Evolutionary conservation across 2,888 invertebrate species (phyloP), one percentile per base, ranked within the genome.

Genomic region (Strigamia maritima): DNA sequence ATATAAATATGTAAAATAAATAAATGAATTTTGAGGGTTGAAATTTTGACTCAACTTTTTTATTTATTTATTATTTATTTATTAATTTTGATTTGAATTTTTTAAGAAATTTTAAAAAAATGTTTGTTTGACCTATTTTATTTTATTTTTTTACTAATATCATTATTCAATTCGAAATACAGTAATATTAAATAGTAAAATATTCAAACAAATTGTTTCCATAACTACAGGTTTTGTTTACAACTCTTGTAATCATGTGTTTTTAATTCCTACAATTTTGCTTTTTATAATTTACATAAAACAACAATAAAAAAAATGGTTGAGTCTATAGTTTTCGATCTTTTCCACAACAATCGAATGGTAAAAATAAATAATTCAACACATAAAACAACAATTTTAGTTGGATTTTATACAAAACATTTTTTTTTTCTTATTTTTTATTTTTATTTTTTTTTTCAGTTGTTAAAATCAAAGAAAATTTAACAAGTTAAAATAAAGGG

Each of bases 251-350:
- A 70, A 70, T 70, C 70, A 54, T 54, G 70, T 16, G 70, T 70
- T 70, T 70, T 70, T 70, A 70, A 70, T 70, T 70, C 28, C 70
- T 12, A 70, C 70, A 70, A 28, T 24, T n/a, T 26, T 70, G 70
- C 12, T 70, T 70, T 70, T 70, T 70, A 70, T 70, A 70, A 70
- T 70, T 70, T 26, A 28, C 70, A 70, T 70, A 70, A 70, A 70
- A 54, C 19, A 70, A 70, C 10, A 70, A 70, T 19, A 60, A 60
- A 49, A 49, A 49, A 49, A 49, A 19, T 2, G 16, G 6, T 49
- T 6, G 0, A 1, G 35, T 35, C 35, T 35, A n/a, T n/a, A 6
- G 35, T 35, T 35, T 35, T 35, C 35, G 35, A 35, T 35, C 35
- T 35, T 6, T 35, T 35, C 35, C 4, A 44, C 44, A 12, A 44